Percentiles rank a stretch among this genome's conserved stretches.
Evolutionary conservation across 37 sponge, comb jelly and placozoan genomes (phyloP).

Genomic region (Diacarnus erythraeanus): DNA sequence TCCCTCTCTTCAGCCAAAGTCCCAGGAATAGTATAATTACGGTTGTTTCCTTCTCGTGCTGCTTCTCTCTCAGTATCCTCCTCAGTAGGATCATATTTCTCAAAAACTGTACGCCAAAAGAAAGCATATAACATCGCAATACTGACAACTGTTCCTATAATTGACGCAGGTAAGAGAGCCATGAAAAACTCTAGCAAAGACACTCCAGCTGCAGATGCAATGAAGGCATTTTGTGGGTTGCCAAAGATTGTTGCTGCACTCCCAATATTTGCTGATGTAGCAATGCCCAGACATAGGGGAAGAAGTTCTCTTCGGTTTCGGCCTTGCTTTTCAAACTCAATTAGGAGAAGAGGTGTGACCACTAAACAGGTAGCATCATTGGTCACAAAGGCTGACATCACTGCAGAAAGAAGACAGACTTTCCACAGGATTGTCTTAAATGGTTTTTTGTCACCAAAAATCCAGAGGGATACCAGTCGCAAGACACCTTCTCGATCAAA

Average conservation of each 20-base stretch:
- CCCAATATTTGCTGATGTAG: slow-evolving; percentile 86
- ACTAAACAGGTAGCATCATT: slow-evolving; percentile 83
- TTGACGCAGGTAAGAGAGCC: slow-evolving; percentile 68
- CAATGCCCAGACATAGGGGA: slow-evolving; percentile 76
- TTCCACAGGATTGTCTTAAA: slow-evolving; percentile 74
- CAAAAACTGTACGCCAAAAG: slow-evolving; percentile 42
- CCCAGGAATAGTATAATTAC: slow-evolving; percentile 19
- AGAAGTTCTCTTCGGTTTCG: slow-evolving; percentile 61
- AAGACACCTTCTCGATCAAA: slow-evolving; percentile 82
- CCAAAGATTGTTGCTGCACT: slow-evolving; percentile 91
- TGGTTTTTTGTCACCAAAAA: slow-evolving; percentile 50
- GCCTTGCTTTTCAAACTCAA: slow-evolving; percentile 58
- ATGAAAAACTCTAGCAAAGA: slow-evolving; percentile 66
- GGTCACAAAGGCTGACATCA: slow-evolving; percentile 81
- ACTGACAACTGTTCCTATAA: slow-evolving; percentile 52
- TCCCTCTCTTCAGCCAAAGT: slow-evolving; percentile 64
- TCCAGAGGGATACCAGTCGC: slow-evolving; percentile 43
- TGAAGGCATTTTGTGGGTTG: slow-evolving; percentile 91
- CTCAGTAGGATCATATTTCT: slow-evolving; percentile 11
- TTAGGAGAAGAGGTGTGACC: slow-evolving; percentile 73
- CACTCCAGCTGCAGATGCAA: slow-evolving; percentile 67
- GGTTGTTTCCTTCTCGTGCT: slow-evolving; percentile 1
- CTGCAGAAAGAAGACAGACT: slow-evolving; percentile 68
- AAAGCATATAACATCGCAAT: slow-evolving; percentile 64
- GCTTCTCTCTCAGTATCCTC: slow-evolving; percentile 13